phyloP scores from a whole-genome alignment of 2,888 invertebrate species.

The Metellina segmentata region DNA sequence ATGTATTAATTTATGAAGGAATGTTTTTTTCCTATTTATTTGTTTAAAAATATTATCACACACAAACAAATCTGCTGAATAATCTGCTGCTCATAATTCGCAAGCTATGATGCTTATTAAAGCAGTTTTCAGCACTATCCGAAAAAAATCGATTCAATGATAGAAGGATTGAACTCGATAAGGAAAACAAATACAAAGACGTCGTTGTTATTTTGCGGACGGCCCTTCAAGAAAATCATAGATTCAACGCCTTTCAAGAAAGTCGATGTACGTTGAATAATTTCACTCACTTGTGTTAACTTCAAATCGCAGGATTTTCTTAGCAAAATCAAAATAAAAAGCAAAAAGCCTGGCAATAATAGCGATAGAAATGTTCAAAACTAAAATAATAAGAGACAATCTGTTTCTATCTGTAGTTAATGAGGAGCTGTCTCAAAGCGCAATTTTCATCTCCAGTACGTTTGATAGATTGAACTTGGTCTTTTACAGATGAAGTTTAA shows the following conservation, averaged over 20 bases:
- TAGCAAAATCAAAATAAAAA: constrained; percentile 59
- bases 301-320: constrained; percentile 57
- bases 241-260: constrained; percentile 22
- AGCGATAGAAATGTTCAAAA: constrained; percentile 65
- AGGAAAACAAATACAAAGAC: background rate
- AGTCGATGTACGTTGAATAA: constrained; percentile 52
- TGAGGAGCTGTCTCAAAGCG: constrained; percentile 71
- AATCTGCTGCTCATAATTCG: too few species aligned
- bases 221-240: constrained; percentile 13
- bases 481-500: constrained; percentile 75
- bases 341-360: constrained; percentile 46
- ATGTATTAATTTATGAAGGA: too few species aligned
- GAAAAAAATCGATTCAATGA: too few species aligned
- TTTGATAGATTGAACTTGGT: constrained; percentile 74
- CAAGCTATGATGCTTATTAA: too few species aligned
- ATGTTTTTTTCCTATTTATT: too few species aligned
- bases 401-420: constrained; percentile 75
- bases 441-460: constrained; percentile 71
- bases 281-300: constrained; percentile 63
- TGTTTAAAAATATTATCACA: too few species aligned
- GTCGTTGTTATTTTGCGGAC: constrained; percentile 34
- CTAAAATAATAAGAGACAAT: constrained; percentile 74
- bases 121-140: too few species aligned
- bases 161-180: background rate
- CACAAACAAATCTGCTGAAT: too few species aligned